Evolutionary conservation across 2,797 vertebrate genomes (phyloP).

Genomic region (Alosa sapidissima): DNA sequence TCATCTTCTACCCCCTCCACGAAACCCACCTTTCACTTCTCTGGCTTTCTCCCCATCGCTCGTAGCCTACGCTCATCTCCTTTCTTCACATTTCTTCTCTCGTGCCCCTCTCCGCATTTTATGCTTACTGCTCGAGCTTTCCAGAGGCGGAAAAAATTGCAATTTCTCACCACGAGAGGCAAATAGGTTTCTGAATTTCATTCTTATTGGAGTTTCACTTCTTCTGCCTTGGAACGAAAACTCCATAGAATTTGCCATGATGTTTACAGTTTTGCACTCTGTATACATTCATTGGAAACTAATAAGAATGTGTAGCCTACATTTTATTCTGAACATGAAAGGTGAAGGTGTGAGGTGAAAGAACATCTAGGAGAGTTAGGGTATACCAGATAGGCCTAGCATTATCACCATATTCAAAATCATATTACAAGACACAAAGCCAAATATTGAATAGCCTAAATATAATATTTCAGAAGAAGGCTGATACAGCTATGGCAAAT

Average conservation of each 20-base stretch:
- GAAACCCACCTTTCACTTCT: background rate
- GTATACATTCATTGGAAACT: background rate
- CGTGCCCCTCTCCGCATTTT: background rate
- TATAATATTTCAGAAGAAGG: too few species aligned
- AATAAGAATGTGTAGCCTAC: background rate
- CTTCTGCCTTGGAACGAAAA: background rate
- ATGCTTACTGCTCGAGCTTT: background rate
- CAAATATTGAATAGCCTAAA: too few species aligned
- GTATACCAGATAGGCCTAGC: too few species aligned
- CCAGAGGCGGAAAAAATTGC: conserved; percentile 10
- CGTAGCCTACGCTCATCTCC: too few species aligned
- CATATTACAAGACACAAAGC: too few species aligned
- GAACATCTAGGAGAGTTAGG: too few species aligned
- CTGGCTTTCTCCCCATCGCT: background rate
- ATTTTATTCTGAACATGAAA: background rate
- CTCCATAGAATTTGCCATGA: background rate
- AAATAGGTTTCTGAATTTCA: conserved; percentile 7
- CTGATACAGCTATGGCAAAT: background rate
- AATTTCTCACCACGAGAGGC: background rate
- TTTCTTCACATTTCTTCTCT: background rate
- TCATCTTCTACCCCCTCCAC: background rate
- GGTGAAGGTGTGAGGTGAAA: too few species aligned
- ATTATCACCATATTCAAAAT: too few species aligned
- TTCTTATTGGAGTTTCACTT: background rate
- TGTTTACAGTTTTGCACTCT: background rate